A percentile compares a stretch with the other conserved stretches of the same genome.
Evolutionary conservation across 2,113 vertebrate genomes (phyloP).

Genomic region (Phoenicopterus ruber): DNA sequence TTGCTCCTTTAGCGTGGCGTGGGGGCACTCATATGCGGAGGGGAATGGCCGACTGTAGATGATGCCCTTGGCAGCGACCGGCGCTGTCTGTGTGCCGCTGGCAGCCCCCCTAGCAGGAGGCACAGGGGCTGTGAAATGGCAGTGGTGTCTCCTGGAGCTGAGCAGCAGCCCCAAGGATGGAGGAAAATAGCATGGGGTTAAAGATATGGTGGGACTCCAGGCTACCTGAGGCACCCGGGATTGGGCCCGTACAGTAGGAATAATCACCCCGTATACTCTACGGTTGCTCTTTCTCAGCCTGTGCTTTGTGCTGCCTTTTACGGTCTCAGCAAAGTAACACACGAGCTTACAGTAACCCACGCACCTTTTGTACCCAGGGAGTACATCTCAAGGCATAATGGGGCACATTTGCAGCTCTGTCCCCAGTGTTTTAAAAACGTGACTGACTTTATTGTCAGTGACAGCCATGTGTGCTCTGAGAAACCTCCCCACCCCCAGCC

Average conservation of each 20-base stretch:
- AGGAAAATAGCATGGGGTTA: neutral
- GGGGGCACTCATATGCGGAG: neutral
- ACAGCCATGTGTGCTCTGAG: neutral
- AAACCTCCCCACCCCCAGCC: constrained; percentile 9
- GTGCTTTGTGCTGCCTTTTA: neutral
- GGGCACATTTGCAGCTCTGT: constrained; percentile 36
- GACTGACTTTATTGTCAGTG: constrained; percentile 42
- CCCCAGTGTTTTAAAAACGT: constrained; percentile 36
- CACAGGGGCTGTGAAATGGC: neutral
- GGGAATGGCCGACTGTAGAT: neutral
- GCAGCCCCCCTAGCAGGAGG: neutral
- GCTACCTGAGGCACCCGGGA: neutral
- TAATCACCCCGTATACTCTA: accelerated
- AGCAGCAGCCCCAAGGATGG: neutral
- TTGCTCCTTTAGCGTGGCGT: neutral
- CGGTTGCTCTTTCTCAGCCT: neutral
- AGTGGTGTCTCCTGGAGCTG: neutral
- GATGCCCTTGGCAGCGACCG: accelerated
- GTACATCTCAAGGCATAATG: constrained; percentile 28
- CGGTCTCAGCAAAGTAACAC: neutral
- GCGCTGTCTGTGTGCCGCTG: accelerated
- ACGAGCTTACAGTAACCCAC: neutral
- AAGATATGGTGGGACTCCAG: neutral
- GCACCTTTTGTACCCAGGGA: constrained; percentile 22
- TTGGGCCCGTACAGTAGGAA: accelerated